A percentile compares a stretch with the other conserved stretches of the same genome.
Evolutionary conservation across 2,113 vertebrate genomes (phyloP).

Genomic region (Phrynosoma blainvillii): DNA sequence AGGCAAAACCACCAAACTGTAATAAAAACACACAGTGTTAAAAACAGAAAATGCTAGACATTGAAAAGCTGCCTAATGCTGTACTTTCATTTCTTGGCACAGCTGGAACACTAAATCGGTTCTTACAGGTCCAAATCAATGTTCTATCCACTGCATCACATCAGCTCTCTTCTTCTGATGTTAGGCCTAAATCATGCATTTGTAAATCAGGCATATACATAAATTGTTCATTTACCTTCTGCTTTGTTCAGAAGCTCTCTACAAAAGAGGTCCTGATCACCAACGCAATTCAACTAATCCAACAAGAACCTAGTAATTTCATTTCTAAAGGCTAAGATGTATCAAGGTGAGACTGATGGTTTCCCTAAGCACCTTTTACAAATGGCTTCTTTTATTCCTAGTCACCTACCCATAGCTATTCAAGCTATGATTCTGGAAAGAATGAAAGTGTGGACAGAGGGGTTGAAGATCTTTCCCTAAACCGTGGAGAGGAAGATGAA

Average conservation of each 20-base stretch:
- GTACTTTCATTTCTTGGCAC: neutral
- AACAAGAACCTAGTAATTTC: neutral
- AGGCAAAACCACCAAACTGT: neutral
- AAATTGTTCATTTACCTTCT: neutral
- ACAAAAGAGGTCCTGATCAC: neutral
- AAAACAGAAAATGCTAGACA: neutral
- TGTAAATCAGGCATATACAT: neutral
- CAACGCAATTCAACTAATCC: neutral
- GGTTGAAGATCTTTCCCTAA: constrained; percentile 83
- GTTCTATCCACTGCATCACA: neutral
- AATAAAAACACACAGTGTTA: neutral
- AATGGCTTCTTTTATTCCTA: constrained; percentile 65
- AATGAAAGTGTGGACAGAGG: constrained; percentile 82
- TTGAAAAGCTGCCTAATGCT: neutral
- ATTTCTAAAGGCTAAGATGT: constrained; percentile 6
- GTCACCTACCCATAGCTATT: constrained; percentile 86
- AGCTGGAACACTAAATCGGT: neutral
- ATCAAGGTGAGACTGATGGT: neutral
- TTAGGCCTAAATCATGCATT: neutral
- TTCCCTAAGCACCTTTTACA: constrained; percentile 36
- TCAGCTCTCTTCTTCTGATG: neutral
- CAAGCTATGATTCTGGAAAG: constrained; percentile 86
- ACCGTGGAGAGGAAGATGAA: constrained; percentile 83
- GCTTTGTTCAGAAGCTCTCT: neutral
- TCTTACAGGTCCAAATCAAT: neutral